These are phyloP conservation scores for Procavia capensis DNA, from an alignment of 2,113 vertebrate genomes.

Conservation along the genomic window DNA sequence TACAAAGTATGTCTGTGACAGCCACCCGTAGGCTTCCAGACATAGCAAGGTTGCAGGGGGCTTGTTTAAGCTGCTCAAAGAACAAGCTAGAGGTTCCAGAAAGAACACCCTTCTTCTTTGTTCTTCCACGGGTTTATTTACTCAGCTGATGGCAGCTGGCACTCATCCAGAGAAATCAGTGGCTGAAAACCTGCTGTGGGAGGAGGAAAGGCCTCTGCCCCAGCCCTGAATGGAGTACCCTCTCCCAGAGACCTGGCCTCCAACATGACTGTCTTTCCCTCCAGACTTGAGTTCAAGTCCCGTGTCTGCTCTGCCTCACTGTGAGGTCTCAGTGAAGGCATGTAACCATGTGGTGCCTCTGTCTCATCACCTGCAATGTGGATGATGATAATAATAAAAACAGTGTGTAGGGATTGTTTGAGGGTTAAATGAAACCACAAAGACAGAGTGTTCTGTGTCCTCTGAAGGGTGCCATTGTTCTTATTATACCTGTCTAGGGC, in stretches of 20 bases:
- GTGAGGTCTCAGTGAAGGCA: neutral
- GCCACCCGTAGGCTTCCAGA: neutral
- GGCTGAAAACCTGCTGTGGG: neutral
- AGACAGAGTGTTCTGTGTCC: neutral
- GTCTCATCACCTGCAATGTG: neutral
- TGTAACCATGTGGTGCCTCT: rapidly evolving
- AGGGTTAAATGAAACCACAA: too few species aligned
- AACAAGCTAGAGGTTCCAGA: neutral
- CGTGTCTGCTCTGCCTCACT: neutral
- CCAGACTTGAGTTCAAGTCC: neutral
- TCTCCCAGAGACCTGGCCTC: neutral
- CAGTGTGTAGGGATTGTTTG: rapidly evolving
- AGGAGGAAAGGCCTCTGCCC: neutral
- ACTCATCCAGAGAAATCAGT: rapidly evolving
- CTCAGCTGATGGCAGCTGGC: neutral
- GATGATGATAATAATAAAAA: neutral
- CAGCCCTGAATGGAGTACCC: too few species aligned
- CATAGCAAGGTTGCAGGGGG: neutral
- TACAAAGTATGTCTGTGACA: neutral
- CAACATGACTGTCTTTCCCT: neutral
- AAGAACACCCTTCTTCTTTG: neutral
- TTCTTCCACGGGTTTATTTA: neutral
- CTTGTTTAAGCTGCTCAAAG: neutral
- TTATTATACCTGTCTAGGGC: neutral
- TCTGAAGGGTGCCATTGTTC: neutral